Percentiles rank a stretch among this genome's conserved stretches.
These are phyloP conservation scores for Pangasianodon gigas DNA, from an alignment of 2,113 vertebrate species.

Conservation along the genomic window DNA sequence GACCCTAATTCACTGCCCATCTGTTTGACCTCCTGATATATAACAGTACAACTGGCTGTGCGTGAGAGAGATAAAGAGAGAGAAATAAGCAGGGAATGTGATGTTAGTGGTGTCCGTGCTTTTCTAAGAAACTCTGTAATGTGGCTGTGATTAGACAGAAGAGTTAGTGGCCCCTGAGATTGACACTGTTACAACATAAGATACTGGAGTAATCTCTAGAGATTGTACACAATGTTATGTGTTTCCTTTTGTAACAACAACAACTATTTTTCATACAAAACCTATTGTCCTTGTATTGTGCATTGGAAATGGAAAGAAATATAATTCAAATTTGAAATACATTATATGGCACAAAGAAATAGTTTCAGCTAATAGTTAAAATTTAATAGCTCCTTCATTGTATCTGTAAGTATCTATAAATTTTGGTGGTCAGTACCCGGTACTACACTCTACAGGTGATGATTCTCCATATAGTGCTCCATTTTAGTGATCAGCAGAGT, in stretches of 20 bases:
- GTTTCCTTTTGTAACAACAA: neutral
- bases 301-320: neutral
- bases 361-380: neutral
- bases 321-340: neutral
- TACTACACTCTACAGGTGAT: neutral
- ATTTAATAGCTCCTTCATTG: neutral
- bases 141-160: conserved; percentile 13
- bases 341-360: neutral
- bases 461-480: neutral
- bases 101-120: conserved; percentile 2
- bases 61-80: neutral
- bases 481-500: neutral
- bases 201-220: neutral
- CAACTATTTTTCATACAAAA: neutral
- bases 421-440: neutral
- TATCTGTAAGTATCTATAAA: neutral
- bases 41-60: neutral
- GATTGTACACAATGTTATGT: neutral
- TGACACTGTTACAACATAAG: neutral
- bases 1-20: conserved; percentile 10
- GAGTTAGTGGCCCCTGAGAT: conserved; percentile 7
- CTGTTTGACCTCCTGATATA: conserved; percentile 19
- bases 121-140: conserved; percentile 25
- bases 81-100: neutral
- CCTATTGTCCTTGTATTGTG: neutral